A percentile compares a stretch with the other conserved stretches of the same genome.
Evolutionary conservation across 1,140 invertebrate genomes (phyloP).

Genomic region (Leucophenga varia): DNA sequence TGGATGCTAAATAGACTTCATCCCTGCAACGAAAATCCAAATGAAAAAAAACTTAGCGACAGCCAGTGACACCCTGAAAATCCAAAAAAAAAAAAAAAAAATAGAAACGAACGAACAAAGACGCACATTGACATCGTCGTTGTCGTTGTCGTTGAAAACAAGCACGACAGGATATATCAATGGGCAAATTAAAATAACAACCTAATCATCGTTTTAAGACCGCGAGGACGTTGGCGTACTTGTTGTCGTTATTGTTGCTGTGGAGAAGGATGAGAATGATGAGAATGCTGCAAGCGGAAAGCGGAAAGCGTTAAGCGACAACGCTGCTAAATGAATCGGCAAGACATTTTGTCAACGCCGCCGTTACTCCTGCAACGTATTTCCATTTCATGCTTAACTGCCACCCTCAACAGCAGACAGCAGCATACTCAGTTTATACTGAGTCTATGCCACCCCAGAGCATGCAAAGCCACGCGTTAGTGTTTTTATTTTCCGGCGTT

Average conservation of each 20-base stretch:
- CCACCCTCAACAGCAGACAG: conserved; percentile 6
- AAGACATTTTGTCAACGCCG: conserved; percentile 49
- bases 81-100: not conserved
- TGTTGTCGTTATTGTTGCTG: too few species aligned
- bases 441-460: too few species aligned
- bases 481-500: conserved; percentile 54
- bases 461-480: too few species aligned
- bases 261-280: too few species aligned
- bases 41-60: conserved; percentile 27
- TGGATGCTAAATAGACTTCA: conserved; percentile 46
- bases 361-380: not conserved
- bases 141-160: not conserved
- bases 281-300: not conserved
- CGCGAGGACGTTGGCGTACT: conserved; percentile 50
- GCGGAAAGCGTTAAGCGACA: conserved; percentile 20
- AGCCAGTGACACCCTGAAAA: conserved; percentile 32
- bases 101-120: conserved; percentile 3
- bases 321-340: conserved; percentile 48
- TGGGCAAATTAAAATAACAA: conserved; percentile 58
- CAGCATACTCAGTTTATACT: not conserved
- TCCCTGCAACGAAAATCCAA: conserved; percentile 26
- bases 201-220: conserved; percentile 58
- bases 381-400: too few species aligned
- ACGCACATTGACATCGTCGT: too few species aligned
- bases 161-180: conserved; percentile 50